Base-by-base conservation (phyloP, 2,797 vertebrate genomes). In the Micropoecilia bifurca region DNA sequence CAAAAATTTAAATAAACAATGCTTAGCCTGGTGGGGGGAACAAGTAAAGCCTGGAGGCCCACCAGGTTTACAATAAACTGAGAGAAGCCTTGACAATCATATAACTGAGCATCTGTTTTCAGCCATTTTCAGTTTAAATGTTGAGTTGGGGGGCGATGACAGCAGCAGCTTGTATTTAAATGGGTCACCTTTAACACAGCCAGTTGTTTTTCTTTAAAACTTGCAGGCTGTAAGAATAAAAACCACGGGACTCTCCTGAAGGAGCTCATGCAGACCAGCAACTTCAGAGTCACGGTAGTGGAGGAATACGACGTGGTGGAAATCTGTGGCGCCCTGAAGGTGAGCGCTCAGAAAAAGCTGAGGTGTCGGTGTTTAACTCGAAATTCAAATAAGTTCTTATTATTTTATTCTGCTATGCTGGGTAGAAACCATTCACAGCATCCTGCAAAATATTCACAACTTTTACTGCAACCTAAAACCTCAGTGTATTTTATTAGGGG, bases 271-370 rank as follows among this genome's bases (percentile, higher is more conserved):
- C 98, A 99, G 93, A 98, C 98, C 0, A 94, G 86, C 0, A 97
- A 98, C 83, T 99, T 99, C 89, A 93, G 98, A 0, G 96, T 99
- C 75, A 97, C 96, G 0, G 98, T 99, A 71, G 99, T 99, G 8
- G 93, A 96, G 79, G 99, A 99, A 50, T 95, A 95, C 0, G 97
- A 99, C 13, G 98, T 99, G 0, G 99, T 99, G n/a, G 98, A 99
- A 94, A 96, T 99, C 91, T 99, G 99, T 39, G 99, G 99, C 36
- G 99, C 99, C 2, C 95, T 99, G 82, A 99, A 99, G 97, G 99
- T 99, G 89, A 90, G 81, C 22, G 48, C 50, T 74, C 16, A 3
- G 8, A 43, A 18, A 9, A 43, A 22, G 41, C 10, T 53, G 50
- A 13, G 22, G 48, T n/a, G 46, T 73, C 16, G 1, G 9, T 8